Base-by-base conservation (phyloP, 2,113 vertebrate genomes). In the Alligator mississippiensis region DNA sequence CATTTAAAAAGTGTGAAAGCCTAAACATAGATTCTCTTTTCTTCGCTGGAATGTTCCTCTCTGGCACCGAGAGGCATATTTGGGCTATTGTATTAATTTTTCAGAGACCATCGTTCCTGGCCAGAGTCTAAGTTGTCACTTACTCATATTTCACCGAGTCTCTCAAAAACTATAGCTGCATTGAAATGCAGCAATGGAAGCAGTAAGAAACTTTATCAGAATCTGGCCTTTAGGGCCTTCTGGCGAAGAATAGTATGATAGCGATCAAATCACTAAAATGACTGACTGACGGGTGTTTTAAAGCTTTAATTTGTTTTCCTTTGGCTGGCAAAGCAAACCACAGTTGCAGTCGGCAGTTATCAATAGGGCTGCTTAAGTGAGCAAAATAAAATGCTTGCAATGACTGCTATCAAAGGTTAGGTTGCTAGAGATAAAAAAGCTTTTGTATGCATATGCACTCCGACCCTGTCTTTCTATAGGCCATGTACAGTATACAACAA, bases 121-220 rank as follows among this genome's bases (percentile, higher is more conserved):
- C 88, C 93, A 96, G 96, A 95, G 94, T 94, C 90, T 96, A 96
- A 96, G 96, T 93, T 95, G 77, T 93, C 85, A 90, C 94, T 96
- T 2, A 5, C 90, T 96, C 96, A 90, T 94, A 93, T 97, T 97
- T 96, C 95, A 96, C 92, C 85, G 92, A 96, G 92, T 85, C 90
- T 90, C 78, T 96, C 90, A 86, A 96, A 96, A 95, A 95, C 93
- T 89, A 93, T 87, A 96, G 47, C 47, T 47, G 77, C 91, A 64
- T 64, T 84, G 75, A 85, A 82, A n/a, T 21, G 64, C 75, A 54
- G 81, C 0, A 0, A 82, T 91, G 84, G 78, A 91, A 76, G 81
- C 92, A 80, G 77, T 0, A 28, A 93, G 82, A 54, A 34, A 61
- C 90, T 82, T 15, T 89, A 24, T 24, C 21, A 74, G 70, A 96